Base-by-base conservation (phyloP, 1,140 invertebrate species). In the Drosophila grimshawi region DNA sequence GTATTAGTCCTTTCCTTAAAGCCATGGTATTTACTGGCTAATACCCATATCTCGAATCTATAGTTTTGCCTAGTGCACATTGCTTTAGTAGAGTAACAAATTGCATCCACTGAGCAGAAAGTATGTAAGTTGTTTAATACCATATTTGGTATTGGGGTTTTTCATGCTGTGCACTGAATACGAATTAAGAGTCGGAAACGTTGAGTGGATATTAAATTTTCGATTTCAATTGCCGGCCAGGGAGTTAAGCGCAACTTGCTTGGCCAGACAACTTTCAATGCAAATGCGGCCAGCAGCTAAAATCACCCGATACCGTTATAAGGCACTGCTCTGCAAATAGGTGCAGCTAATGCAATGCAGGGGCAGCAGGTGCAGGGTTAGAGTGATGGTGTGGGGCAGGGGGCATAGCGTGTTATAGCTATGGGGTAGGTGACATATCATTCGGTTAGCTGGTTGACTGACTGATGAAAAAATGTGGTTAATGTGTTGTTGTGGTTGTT, bases 211-310 rank as follows among this genome's bases (percentile, higher is more conserved):
- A 43, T 43, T 33, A 30, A 10, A 69, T 79, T 76, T 83, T 76
- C 71, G 45, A 80, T 85, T 76, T 46, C 60, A 59, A 43, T 41
- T 33, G 70, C 30, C 27, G 41, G 30, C 43, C 19, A 60, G 4
- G 61, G 30, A 62, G 37, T 65, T n/a, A 30, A 11, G 30, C 3
- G 46, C 37, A 41, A 62, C 56, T 48, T 29, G 53, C 57, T 29
- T 37, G 56, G 64, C 57, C 39, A 19, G 48, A 86, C 82, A 88
- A 86, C 82, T 86, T 86, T 86, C 82, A 88, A 86, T 88, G 82
- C 83, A 86, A 86, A 86, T 86, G 76, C 67, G 69, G 52, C 19
- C 1, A 19, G 19, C 35, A 35, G 56, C 49, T 55, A 33, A 4
- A 59, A 59, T 43, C 46, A 67, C 70, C 29, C 41, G 56, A 67